Conservation (phyloP, 2,113 vertebrate genomes). For the Poicephalus meyeri region DNA sequence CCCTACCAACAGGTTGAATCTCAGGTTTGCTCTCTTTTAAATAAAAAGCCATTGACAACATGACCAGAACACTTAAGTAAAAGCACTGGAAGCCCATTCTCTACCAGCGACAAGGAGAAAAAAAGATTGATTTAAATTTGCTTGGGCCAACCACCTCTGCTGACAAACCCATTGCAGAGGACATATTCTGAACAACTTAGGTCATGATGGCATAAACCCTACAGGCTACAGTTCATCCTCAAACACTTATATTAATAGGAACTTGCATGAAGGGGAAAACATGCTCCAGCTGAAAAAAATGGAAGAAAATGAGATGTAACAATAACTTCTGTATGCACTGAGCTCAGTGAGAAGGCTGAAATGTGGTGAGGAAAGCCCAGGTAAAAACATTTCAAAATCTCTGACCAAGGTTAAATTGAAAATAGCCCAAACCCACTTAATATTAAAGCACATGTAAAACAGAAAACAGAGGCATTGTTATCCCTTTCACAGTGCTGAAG, state of each 20-base stretch:
- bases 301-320: not conserved
- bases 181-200: not conserved
- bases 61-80: not conserved
- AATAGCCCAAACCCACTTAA: not conserved
- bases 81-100: not conserved
- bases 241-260: not conserved
- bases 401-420: not conserved
- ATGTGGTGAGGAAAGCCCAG: not conserved
- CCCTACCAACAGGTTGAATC: not conserved
- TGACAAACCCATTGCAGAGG: not conserved
- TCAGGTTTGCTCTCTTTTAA: not conserved
- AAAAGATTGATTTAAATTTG: not conserved
- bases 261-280: not conserved
- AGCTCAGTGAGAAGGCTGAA: not conserved
- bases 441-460: not conserved
- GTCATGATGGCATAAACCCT: not conserved
- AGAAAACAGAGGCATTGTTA: not conserved
- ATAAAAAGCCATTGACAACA: not conserved
- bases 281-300: not conserved
- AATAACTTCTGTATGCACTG: not conserved
- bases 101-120: not conserved
- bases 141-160: not conserved
- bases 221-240: not conserved
- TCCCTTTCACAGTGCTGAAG: not conserved
- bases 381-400: not conserved